Conservation (phyloP, 2,888 invertebrate species). For the Caenorhabditis zanzibari region DNA sequence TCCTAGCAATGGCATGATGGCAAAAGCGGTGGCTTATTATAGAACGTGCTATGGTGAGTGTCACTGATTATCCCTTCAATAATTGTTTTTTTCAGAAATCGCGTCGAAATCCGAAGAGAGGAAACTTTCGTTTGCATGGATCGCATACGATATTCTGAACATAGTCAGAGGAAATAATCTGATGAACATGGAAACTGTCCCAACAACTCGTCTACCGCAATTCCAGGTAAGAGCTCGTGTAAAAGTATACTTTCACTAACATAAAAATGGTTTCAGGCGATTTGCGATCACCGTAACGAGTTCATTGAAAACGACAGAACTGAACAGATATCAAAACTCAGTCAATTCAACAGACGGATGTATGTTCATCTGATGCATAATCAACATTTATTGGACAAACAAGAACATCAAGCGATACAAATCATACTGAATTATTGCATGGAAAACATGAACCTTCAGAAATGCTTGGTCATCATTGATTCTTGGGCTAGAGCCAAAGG, state of each 20-base stretch:
- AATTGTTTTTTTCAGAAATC: conserved; percentile 24
- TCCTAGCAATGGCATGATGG: conserved; percentile 56
- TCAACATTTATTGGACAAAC: background rate
- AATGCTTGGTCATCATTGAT: conserved; percentile 50
- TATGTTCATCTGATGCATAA: background rate
- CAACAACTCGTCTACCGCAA: background rate
- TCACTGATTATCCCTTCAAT: background rate
- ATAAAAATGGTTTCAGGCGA: conserved; percentile 8
- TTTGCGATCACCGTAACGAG: background rate
- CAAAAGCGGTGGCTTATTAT: conserved; percentile 76
- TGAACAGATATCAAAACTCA: background rate
- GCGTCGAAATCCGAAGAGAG: conserved; percentile 36
- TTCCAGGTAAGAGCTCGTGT: conserved; percentile 1
- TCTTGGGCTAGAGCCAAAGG: conserved; percentile 55
- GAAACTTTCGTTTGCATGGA: conserved; percentile 79
- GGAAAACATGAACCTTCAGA: conserved; percentile 37
- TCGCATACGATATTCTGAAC: conserved; percentile 77
- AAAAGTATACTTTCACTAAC: background rate
- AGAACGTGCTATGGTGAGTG: conserved; percentile 68
- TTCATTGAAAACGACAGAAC: background rate
- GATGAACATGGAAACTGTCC: background rate
- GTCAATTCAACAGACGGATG: background rate
- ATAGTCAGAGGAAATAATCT: conserved; percentile 2
- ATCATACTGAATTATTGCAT: background rate
- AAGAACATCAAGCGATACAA: conserved; percentile 7